phyloP scores from a whole-genome alignment of 2,797 vertebrate species.

The Gymnodraco acuticeps region DNA sequence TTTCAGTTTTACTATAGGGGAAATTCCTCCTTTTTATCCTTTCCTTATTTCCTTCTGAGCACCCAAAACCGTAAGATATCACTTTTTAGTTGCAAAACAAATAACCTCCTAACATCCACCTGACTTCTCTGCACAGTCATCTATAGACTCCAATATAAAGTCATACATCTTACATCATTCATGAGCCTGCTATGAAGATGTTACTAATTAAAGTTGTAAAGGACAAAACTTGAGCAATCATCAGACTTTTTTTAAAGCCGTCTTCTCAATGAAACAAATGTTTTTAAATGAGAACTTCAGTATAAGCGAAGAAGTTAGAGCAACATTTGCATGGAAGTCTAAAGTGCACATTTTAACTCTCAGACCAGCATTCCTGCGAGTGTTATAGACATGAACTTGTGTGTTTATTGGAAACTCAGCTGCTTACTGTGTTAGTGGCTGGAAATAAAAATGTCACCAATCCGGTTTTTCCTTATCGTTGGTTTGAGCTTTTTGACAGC shows the following conservation, averaged over 20 bases:
- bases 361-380: background rate
- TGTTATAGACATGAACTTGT: constrained; percentile 2
- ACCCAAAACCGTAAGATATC: background rate
- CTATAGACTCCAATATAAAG: background rate
- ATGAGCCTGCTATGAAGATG: background rate
- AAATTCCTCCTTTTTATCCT: background rate
- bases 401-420: background rate
- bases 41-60: background rate
- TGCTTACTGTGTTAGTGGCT: background rate
- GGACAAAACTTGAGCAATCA: background rate
- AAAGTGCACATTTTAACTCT: constrained; percentile 12
- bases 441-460: constrained; percentile 10
- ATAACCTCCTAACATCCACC: constrained; percentile 4
- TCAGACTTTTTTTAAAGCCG: background rate
- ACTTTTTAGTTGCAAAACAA: background rate
- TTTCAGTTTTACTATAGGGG: background rate
- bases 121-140: background rate
- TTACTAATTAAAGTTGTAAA: background rate
- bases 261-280: background rate
- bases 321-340: background rate
- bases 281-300: background rate
- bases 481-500: constrained; percentile 13
- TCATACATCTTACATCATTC: background rate
- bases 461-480: constrained; percentile 6
- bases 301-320: constrained; percentile 11